phyloP scores from a whole-genome alignment of 2,113 vertebrate genomes.

The Chionomys nivalis region DNA sequence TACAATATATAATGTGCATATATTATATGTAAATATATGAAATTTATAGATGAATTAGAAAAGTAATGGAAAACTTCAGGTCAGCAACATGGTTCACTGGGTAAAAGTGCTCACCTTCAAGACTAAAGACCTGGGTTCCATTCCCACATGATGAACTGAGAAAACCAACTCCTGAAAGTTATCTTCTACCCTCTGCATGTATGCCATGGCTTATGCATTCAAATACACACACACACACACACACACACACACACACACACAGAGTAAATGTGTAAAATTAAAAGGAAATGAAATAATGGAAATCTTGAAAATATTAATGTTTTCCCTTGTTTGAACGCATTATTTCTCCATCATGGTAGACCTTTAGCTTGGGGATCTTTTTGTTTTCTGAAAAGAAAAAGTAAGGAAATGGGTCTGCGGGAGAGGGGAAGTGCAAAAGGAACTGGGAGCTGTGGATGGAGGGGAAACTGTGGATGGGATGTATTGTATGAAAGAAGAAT shows the following conservation, averaged over 20 bases:
- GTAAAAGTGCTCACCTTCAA: background rate
- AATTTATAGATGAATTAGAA: background rate
- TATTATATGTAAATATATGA: background rate
- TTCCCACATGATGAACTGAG: background rate
- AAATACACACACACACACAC: background rate
- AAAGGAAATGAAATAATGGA: background rate
- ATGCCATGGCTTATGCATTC: no score
- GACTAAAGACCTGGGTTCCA: background rate
- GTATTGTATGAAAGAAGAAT: background rate
- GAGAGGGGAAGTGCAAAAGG: fast-evolving
- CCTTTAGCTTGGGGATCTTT: background rate
- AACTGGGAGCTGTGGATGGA: no score
- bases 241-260: no score
- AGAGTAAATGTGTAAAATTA: background rate
- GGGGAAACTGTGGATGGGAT: background rate
- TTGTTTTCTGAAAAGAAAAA: background rate
- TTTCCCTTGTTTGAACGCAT: background rate
- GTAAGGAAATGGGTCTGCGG: fast-evolving
- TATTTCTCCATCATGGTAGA: background rate
- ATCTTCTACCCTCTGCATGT: background rate
- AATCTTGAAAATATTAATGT: background rate
- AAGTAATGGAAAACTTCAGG: background rate
- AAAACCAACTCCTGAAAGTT: background rate
- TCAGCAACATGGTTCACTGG: background rate
- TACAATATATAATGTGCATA: background rate